Percentiles rank a stretch among this genome's conserved stretches.
These are phyloP conservation scores for Drosophila nigromelanica DNA, from an alignment of 1,140 invertebrate species.

Conservation along the genomic window DNA sequence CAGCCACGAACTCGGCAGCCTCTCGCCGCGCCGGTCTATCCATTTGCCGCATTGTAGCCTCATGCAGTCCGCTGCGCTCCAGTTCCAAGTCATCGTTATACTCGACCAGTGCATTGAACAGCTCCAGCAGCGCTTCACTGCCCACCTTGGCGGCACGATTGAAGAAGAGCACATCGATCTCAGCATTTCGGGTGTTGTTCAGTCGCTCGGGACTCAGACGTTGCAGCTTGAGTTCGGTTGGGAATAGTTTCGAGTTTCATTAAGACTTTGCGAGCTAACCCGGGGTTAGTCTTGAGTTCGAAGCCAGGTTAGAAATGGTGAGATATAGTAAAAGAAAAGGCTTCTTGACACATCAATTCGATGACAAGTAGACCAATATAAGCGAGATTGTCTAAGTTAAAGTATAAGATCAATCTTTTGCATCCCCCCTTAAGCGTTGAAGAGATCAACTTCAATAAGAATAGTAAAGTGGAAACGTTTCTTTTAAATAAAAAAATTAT, in stretches of 20 bases:
- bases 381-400: no score
- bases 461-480: no score
- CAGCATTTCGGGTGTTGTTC: slow-evolving; percentile 91
- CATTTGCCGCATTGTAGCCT: slow-evolving; percentile 27
- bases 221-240: slow-evolving; percentile 49
- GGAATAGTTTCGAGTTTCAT: slow-evolving; percentile 4
- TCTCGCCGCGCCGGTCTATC: slow-evolving; percentile 18
- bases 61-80: slow-evolving; percentile 67
- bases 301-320: not conserved
- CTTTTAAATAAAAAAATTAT: no score
- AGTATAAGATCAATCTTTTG: no score
- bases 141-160: slow-evolving; percentile 95
- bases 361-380: no score
- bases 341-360: no score
- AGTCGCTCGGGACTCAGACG: slow-evolving; percentile 84
- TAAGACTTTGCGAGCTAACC: not conserved
- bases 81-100: slow-evolving; percentile 53
- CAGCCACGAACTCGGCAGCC: slow-evolving; percentile 46
- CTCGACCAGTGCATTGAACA: slow-evolving; percentile 86
- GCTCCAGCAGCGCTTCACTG: slow-evolving; percentile 93
- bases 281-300: not conserved
- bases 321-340: no score
- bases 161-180: slow-evolving; percentile 87
- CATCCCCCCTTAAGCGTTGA: no score
- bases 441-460: no score